Conservation (phyloP, 1,140 invertebrate species). For the Drosophila sturtevanti region DNA sequence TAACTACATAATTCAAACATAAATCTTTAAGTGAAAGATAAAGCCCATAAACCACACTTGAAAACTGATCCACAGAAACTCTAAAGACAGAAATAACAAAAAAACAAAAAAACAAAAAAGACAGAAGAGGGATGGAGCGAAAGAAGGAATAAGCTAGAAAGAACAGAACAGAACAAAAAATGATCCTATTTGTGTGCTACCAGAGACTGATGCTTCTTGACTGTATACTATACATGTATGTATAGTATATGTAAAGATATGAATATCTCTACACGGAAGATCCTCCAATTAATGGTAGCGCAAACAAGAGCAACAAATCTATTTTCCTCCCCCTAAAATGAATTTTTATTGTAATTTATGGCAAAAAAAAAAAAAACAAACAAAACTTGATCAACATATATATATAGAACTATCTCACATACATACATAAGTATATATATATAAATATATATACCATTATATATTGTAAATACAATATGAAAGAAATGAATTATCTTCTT, state of each 20-base stretch:
- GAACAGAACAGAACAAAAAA: not conserved
- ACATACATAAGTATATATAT: slow-evolving; percentile 29
- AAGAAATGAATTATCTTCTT: slow-evolving; percentile 6
- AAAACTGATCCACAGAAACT: slow-evolving; percentile 11
- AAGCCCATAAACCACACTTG: slow-evolving; percentile 13
- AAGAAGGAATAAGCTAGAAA: not conserved
- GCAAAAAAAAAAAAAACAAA: slow-evolving; percentile 6
- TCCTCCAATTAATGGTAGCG: slow-evolving; percentile 12
- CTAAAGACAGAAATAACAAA: slow-evolving; percentile 5
- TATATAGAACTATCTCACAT: slow-evolving; percentile 22
- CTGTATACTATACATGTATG: not conserved
- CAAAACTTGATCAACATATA: slow-evolving; percentile 32
- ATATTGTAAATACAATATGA: slow-evolving; percentile 55
- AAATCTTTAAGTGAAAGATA: slow-evolving; percentile 39
- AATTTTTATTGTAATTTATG: slow-evolving; percentile 55
- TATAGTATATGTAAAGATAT: not conserved
- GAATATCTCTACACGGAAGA: not conserved
- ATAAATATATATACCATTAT: slow-evolving; percentile 32
- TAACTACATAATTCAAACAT: slow-evolving; percentile 29
- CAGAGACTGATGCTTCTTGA: slow-evolving; percentile 10
- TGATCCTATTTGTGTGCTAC: slow-evolving; percentile 9
- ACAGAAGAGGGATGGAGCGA: not conserved
- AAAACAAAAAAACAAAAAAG: not conserved
- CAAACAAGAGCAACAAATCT: slow-evolving; percentile 5
- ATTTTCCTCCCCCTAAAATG: slow-evolving; percentile 18